These are phyloP conservation scores for Pogonognathellus flavescens DNA, from an alignment of 1,140 invertebrate species.

Conservation along the genomic window DNA sequence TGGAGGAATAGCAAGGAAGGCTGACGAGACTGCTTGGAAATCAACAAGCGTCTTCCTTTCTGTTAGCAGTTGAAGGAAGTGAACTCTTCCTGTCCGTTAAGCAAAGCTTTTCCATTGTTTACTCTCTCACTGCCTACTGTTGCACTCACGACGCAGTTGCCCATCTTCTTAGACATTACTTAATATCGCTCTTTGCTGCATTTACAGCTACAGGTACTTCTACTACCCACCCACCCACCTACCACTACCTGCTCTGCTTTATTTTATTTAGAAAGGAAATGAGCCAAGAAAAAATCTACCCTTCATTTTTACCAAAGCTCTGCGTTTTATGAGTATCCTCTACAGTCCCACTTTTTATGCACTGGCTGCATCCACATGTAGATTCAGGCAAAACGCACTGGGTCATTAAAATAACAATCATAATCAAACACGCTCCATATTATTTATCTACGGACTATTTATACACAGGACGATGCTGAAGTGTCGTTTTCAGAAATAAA, in stretches of 20 bases:
- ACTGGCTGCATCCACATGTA: neutral
- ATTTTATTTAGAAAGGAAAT: constrained; percentile 6
- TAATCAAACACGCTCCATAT: too few species aligned
- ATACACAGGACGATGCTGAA: too few species aligned
- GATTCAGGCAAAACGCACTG: neutral
- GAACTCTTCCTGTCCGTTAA: constrained; percentile 43
- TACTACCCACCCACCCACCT: neutral
- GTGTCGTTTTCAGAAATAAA: neutral
- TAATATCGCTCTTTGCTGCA: neutral
- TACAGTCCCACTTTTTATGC: neutral
- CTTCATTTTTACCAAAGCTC: neutral
- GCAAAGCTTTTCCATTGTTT: neutral
- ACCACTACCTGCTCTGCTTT: too few species aligned
- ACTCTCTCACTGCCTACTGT: neutral
- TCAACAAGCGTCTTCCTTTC: constrained; percentile 20
- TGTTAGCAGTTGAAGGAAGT: neutral
- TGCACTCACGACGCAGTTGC: too few species aligned
- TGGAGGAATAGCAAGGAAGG: neutral
- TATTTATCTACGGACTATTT: too few species aligned
- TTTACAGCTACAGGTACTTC: neutral
- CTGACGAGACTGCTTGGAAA: neutral
- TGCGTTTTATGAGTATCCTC: neutral
- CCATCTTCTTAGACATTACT: neutral
- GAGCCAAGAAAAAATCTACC: neutral
- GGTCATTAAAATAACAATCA: too few species aligned